Evolutionary conservation across 2,888 invertebrate species (phyloP), one percentile per base, ranked within the genome.

Genomic region (Pseudeuparius sepicola): DNA sequence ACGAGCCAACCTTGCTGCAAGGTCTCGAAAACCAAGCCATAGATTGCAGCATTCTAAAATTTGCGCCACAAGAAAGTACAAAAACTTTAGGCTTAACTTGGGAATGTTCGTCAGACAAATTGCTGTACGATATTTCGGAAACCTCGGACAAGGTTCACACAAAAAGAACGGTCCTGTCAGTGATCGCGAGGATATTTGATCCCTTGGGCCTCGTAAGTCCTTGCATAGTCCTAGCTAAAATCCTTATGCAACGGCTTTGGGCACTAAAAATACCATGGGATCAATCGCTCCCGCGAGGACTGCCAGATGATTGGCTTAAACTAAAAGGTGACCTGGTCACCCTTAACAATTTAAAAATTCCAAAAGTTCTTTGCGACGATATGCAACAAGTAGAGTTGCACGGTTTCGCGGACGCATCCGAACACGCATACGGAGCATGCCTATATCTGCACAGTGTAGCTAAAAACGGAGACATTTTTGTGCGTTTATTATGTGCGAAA

Each of bases 221-320:
- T 9, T 36, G 36, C 17, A 32, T 39, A 12, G 32, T 40, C 18
- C 29, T 31, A 14, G 35, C 39, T 3, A 40, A 42, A 37, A 27
- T 29, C 28, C 3, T 43, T 14, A 13, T 30, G 2, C 24, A 34
- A 34, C 37, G 34, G 27, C 14, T 41, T 31, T 41, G 40, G 43
- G 10, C 27, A 12, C 34, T 39, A 39, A 41, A 41, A 3, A 15
- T 41, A n/a, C n/a, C 16, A 15, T 43, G 43, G 43, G 39, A 43
- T 36, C 29, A 41, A 14, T 6, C 24, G 7, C 14, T 43, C 12
- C 39, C 43, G 3, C 7, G 1, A 3, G 15, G 33, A 12, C 23
- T 34, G 13, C 6, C 16, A n/a, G 25, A 34, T 6, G 5, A n/a
- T n/a, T n/a, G n/a, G n/a, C n/a, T n/a, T n/a, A n/a, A n/a, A n/a